Evolutionary conservation across 2,113 vertebrate genomes (phyloP), one percentile per base, ranked within the genome.

Genomic region (Apteryx owenii): DNA sequence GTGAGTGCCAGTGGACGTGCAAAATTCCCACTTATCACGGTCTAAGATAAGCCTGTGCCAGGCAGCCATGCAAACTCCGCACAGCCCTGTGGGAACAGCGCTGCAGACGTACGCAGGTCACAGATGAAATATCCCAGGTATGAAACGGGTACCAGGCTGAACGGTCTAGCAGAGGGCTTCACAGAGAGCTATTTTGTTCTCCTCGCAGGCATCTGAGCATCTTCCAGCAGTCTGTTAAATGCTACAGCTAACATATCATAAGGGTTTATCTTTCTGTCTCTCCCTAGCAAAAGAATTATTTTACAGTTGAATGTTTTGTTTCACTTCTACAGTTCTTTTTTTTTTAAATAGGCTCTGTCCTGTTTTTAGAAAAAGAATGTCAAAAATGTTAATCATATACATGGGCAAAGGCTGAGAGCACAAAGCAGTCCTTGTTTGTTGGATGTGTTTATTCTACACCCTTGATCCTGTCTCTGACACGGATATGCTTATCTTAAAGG

Each of bases 1-100:
- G 38, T 5, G 28, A 25, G 29, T 22, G 62, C 38, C 26, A 7
- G 8, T 3, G 42, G 50, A 36, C 21, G 7, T 4, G 7, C 14
- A 22, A 3, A 51, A 60, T 31, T 61, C 77, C 48, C 46, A 48
- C 28, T n/a, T 54, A 20, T 2, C 1, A 0, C 15, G 7, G 33
- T 23, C 44, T 36, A 62, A 28, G n/a, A 11, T 2, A 28, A 25
- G 29, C 54, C 54, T 9, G 16, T 58, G 25, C 29, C 29, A 58
- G 29, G 28, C 54, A 58, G 28, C 54, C 42, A 15, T 26, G 31
- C 20, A 20, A 61, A 25, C 18, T 4, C 10, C 9, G 8, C 9
- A 3, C 9, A 29, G 25, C 1, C 12, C 20, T 1, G 0, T 4
- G 25, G n/a, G 25, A 51, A 16, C 21, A 15, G 5, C 2, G 15